Base-by-base conservation (phyloP, 2,113 vertebrate species). In the Sigmodon hispidus region DNA sequence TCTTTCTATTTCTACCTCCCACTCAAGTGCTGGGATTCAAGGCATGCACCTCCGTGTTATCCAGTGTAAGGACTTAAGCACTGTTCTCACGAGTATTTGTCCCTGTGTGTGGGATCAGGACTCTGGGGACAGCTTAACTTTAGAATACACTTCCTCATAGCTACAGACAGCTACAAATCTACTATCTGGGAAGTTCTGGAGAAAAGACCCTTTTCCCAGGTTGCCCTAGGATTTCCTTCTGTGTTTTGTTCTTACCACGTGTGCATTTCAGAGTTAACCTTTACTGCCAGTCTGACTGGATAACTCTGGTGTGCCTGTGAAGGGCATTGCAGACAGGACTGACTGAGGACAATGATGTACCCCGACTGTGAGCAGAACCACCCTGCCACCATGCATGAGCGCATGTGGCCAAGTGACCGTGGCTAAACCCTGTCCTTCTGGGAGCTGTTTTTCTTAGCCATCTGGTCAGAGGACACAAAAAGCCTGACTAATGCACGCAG, bases 41-140 rank as follows among this genome's bases (percentile, higher is more conserved):
- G 10, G 29, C 8, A 3, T 3, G 43, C 10, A 50, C 43, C 83
- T 61, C 50, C 80, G 48, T 1, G 45, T 11, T 75, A n/a, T 63
- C 59, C 36, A 36, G 26, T 24, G 8, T 59, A n/a, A 57, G 17
- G 16, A 57, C 21, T 63, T 63, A 63, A 63, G 22, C 1, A 12
- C 29, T 3, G 10, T 52, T 48, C 48, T 48, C 4, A 43, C 40
- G 63, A 52, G 45, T n/a, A 50, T 1, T 69, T 50, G 57, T 5
- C 7, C 59, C 67, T 3, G 48, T 21, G 11, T 21, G 57, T 6
- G 31, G 50, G 24, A 67, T 11, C 48, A 57, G 34, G 34, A 75
- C 79, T 95, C 70, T 69, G 80, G 15, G 43, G 94, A 80, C 26
- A 80, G 73, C 26, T 86, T 72, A 92, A 65, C 50, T 80, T 90